Base-by-base conservation (phyloP, 2,113 vertebrate species). In the Pachypanchax playfairii region DNA sequence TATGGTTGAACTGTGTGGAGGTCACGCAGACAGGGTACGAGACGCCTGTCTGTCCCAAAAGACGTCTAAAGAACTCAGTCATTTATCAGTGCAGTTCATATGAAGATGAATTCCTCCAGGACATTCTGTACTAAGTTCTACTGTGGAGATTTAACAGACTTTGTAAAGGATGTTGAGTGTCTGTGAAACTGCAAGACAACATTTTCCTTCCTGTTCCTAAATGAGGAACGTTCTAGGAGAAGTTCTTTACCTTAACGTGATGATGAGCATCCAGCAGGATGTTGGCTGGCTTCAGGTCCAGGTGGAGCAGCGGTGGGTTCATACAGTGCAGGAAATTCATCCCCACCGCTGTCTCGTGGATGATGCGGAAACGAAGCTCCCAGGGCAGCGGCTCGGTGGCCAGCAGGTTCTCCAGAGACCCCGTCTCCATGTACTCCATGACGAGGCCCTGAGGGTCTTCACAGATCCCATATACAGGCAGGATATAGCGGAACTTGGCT, bases 271-370 rank as follows among this genome's bases (percentile, higher is more conserved):
- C 97, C 78, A 99, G 93, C 76, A 99, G 87, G 84, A 99, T 99
- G 91, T 99, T 99, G 8, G 97, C 97, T 0, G 97, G 97, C 83
- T 99, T 99, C 62, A 99, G 93, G 88, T 99, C 97, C 83, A 99
- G 89, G 75, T 99, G 97, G 35, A 99, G 94, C 48, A 99, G 92
- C 0, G 97, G 96, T 0, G 96, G 97, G 33, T 91, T 90, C 96
- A 99, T 98, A 86, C 96, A 99, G 82, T 99, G 97, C 64, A 99
- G 91, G 83, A 99, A 99, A 88, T 99, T 99, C 97, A 99, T 99
- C 43, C 96, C 97, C 87, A 99, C 96, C 0, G 97, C 95, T 0
- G 95, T 96, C 91, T 99, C 97, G 0, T 99, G 96, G 65, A 97
- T 93, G 61, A 99, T 96, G 46, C 97, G 94, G 84, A 98, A 96